Evolutionary conservation across 2,113 vertebrate genomes (phyloP), one percentile per base, ranked within the genome.

Genomic region (Camelus dromedarius): DNA sequence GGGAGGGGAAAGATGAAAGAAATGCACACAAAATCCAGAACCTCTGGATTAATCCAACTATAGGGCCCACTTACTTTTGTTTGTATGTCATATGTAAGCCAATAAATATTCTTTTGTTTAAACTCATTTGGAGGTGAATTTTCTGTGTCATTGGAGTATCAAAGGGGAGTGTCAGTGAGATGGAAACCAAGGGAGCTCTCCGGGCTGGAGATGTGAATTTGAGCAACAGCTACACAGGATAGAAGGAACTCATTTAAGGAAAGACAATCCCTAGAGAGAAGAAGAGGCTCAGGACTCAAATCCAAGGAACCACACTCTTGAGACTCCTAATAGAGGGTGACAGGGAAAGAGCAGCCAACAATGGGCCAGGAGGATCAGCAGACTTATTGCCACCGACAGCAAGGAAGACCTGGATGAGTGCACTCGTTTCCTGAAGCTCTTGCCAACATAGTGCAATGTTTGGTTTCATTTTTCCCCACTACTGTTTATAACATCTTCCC

Each of bases 401-500:
- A 77, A 35, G 50, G 60, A 72, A 66, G 28, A 54, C 8, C 8
- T 12, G 6, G 8, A 8, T 19, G 50, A 67, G 38, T 2, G 2
- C 9, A 32, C 73, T 64, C 13, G n/a, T 48, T 50, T 85, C 6
- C 77, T 32, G 32, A 66, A 88, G 77, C 72, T 54, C 48, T 60
- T 14, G 54, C 60, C 94, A 85, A 52, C 16, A 7, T 1, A 66
- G 18, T 26, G 6, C 10, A 50, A 42, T 50, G 32, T 94, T 95
- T 93, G 48, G 26, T 81, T 92, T 92, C n/a, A 64, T 76, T 89
- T 92, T 46, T 16, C 72, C 91, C 62, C 73, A 52, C 80, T 80
- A 72, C 94, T 82, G 50, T 89, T 94, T 92, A 94, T 35, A 96
- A 91, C 42, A 86, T 95, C 95, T 97, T 96, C 93, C 96, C 87